Evolutionary conservation across 2,113 vertebrate species (phyloP).

Genomic region (Tinamus guttatus): DNA sequence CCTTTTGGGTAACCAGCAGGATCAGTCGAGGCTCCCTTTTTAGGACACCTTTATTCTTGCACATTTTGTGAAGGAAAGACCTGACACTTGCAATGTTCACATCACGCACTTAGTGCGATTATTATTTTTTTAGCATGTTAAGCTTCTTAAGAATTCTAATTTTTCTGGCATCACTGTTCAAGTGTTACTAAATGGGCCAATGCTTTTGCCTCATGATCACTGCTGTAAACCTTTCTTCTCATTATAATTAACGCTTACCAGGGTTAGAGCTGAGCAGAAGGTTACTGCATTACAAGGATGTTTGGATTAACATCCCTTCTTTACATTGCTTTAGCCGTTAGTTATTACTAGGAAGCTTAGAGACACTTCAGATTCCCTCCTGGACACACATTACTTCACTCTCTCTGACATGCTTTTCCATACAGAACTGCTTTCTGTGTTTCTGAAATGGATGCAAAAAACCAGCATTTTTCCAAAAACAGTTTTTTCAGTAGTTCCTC

Average conservation of each 20-base stretch:
- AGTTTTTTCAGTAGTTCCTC: neutral
- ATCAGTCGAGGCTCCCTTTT: neutral
- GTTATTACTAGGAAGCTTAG: neutral
- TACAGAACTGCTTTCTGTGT: neutral
- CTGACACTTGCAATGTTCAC: neutral
- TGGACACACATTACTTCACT: neutral
- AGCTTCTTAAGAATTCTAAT: neutral
- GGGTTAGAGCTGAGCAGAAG: neutral
- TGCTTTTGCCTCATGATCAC: neutral
- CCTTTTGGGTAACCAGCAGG: neutral
- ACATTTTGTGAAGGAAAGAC: neutral
- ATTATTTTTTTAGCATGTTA: neutral
- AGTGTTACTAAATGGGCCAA: neutral
- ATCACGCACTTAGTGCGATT: neutral
- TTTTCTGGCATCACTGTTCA: neutral
- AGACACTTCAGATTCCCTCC: neutral
- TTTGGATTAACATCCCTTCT: slow-evolving; percentile 1
- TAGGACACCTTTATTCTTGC: neutral
- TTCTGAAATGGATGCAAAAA: neutral
- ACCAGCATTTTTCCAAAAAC: neutral
- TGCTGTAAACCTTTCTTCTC: neutral
- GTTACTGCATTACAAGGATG: neutral
- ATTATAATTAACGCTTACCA: neutral
- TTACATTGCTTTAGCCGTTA: neutral
- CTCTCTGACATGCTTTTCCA: neutral